Percentiles rank a stretch among this genome's conserved stretches.
phyloP scores from a whole-genome alignment of 2,888 invertebrate genomes.

The Choreutis nemorana region DNA sequence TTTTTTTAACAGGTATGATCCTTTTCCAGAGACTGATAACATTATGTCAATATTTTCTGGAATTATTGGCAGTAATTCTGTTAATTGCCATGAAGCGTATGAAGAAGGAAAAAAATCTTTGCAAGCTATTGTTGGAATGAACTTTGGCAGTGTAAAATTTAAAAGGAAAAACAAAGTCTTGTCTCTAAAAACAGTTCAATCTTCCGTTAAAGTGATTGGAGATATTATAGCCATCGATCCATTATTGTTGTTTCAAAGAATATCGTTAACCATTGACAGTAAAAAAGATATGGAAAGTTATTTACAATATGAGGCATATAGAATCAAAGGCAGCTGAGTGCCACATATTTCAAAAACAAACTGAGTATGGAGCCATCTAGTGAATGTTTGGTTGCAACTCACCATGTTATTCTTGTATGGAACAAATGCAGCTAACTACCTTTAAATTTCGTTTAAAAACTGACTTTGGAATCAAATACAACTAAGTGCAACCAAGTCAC shows the following conservation, averaged over 20 bases:
- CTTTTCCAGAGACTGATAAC: constrained; percentile 18
- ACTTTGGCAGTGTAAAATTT: constrained; percentile 18
- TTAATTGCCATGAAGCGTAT: constrained; percentile 15
- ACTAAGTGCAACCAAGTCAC: no score
- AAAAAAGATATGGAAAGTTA: constrained; percentile 18
- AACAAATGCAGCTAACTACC: no score
- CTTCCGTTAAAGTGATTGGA: constrained; percentile 17
- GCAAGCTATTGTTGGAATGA: constrained; percentile 16
- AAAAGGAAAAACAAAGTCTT: constrained; percentile 19
- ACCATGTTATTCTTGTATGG: no score
- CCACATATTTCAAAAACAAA: no score
- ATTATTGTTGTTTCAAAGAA: constrained; percentile 16
- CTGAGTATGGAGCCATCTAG: no score
- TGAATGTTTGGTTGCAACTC: no score
- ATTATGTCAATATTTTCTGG: constrained; percentile 19
- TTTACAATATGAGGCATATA: no score
- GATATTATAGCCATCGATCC: constrained; percentile 15
- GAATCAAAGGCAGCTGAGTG: no score
- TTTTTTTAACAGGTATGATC: constrained; percentile 18
- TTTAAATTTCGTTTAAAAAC: no score
- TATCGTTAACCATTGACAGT: constrained; percentile 14
- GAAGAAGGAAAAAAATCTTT: constrained; percentile 17
- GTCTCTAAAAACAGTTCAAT: constrained; percentile 16
- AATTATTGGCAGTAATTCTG: constrained; percentile 17
- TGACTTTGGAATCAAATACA: no score